Conservation (phyloP, 2,113 vertebrate genomes). For the Pelmatolapia mariae region DNA sequence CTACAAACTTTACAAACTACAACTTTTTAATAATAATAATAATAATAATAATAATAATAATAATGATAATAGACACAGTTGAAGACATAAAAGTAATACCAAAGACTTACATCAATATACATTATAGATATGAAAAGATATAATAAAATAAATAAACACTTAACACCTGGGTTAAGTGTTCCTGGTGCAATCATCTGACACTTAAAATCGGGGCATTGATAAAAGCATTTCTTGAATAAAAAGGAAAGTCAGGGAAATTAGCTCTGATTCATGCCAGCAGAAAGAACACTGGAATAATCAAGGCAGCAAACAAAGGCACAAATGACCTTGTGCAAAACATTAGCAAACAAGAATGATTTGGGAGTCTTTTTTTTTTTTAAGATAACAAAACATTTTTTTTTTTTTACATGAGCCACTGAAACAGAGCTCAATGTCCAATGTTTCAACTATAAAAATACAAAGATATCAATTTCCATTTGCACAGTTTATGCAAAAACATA, state of each 20-base stretch:
- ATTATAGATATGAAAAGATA: neutral
- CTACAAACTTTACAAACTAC: neutral
- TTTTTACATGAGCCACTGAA: neutral
- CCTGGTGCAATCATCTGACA: neutral
- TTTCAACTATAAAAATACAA: neutral
- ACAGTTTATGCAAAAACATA: neutral
- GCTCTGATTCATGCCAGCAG: neutral
- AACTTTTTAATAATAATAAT: neutral
- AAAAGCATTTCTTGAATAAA: neutral
- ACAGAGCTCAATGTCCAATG: neutral
- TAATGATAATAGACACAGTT: neutral
- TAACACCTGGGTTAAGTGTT: neutral
- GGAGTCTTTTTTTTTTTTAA: neutral
- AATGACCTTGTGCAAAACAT: neutral
- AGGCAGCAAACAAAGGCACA: neutral
- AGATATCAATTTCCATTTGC: neutral
- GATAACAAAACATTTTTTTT: neutral
- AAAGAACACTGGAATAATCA: neutral
- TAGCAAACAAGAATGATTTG: neutral
- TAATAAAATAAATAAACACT: neutral
- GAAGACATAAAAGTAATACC: accelerated
- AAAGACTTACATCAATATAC: neutral
- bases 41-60: neutral
- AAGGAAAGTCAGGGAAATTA: neutral
- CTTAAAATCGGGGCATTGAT: neutral